A percentile compares a stretch with the other conserved stretches of the same genome.
These are phyloP conservation scores for Lutraria rhynchaena DNA, from an alignment of 1,140 invertebrate genomes.

Conservation along the genomic window DNA sequence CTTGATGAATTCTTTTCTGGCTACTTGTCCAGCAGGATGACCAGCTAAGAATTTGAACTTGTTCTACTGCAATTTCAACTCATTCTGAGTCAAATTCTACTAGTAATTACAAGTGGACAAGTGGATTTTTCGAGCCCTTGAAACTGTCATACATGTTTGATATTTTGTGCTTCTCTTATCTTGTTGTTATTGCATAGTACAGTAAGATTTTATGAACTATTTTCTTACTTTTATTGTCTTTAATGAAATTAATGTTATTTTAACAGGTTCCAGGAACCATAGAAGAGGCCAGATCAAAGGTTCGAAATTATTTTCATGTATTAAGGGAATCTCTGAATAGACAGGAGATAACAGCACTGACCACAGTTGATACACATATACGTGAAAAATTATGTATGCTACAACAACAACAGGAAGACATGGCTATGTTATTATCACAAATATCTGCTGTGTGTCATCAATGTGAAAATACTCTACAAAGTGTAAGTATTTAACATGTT, in stretches of 20 bases:
- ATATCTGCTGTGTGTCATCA: conserved; percentile 85
- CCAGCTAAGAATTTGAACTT: no score
- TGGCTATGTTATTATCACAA: conserved; percentile 85
- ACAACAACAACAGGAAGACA: conserved; percentile 85
- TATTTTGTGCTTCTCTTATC: no score
- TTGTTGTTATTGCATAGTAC: no score
- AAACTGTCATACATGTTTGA: no score
- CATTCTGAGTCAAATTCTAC: no score
- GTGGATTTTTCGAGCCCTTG: no score
- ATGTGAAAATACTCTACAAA: conserved; percentile 84
- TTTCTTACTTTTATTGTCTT: neutral
- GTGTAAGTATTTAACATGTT: conserved; percentile 69
- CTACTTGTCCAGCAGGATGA: no score
- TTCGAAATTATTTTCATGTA: conserved; percentile 85
- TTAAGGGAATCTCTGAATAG: conserved; percentile 83
- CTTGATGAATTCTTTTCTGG: no score
- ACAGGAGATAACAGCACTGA: conserved; percentile 85
- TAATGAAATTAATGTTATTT: neutral
- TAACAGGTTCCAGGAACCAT: conserved; percentile 81
- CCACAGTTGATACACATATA: conserved; percentile 85
- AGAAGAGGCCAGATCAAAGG: conserved; percentile 82
- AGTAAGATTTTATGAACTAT: no score
- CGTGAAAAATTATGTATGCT: conserved; percentile 85
- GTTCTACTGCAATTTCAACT: no score
- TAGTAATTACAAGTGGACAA: no score